These are phyloP conservation scores for Mugil cephalus DNA, from an alignment of 2,113 vertebrate species.

Conservation along the genomic window DNA sequence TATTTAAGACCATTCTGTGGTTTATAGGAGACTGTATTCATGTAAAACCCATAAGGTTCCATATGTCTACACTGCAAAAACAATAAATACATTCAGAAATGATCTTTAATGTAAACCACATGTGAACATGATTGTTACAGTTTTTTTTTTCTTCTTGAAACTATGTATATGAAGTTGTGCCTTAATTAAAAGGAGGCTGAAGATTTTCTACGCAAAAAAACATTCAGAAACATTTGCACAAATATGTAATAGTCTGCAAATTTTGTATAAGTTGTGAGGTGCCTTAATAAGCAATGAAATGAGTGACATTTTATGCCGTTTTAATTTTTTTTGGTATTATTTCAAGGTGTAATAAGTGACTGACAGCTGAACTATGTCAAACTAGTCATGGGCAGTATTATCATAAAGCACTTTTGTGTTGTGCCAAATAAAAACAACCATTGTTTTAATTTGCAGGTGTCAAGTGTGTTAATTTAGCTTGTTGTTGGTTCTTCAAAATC, in stretches of 20 bases:
- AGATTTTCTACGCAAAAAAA: slow-evolving; percentile 4
- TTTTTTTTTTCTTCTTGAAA: slow-evolving; percentile 20
- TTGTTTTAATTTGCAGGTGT: slow-evolving; percentile 60
- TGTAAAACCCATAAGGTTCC: slow-evolving; percentile 45
- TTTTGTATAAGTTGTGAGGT: slow-evolving; percentile 23
- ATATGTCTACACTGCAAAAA: slow-evolving; percentile 47
- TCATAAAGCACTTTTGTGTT: slow-evolving; percentile 83
- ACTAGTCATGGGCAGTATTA: slow-evolving; percentile 74
- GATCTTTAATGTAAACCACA: slow-evolving; percentile 30
- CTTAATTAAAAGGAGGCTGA: slow-evolving; percentile 56
- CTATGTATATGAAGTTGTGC: neutral
- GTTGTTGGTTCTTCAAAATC: neutral
- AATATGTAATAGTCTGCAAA: slow-evolving; percentile 39
- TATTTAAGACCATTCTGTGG: slow-evolving; percentile 73
- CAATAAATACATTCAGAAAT: slow-evolving; percentile 16
- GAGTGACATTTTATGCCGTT: slow-evolving; percentile 37
- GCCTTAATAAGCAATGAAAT: slow-evolving; percentile 30
- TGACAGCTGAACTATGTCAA: slow-evolving; percentile 51
- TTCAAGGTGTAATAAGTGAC: slow-evolving; percentile 34
- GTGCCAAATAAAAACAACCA: slow-evolving; percentile 81
- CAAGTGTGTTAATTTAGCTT: slow-evolving; percentile 17
- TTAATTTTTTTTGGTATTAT: slow-evolving; percentile 23
- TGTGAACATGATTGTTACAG: slow-evolving; percentile 14
- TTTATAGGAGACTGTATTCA: slow-evolving; percentile 72
- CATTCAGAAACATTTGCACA: slow-evolving; percentile 68